Conservation (phyloP, 2,113 vertebrate genomes). For the Physeter macrocephalus region DNA sequence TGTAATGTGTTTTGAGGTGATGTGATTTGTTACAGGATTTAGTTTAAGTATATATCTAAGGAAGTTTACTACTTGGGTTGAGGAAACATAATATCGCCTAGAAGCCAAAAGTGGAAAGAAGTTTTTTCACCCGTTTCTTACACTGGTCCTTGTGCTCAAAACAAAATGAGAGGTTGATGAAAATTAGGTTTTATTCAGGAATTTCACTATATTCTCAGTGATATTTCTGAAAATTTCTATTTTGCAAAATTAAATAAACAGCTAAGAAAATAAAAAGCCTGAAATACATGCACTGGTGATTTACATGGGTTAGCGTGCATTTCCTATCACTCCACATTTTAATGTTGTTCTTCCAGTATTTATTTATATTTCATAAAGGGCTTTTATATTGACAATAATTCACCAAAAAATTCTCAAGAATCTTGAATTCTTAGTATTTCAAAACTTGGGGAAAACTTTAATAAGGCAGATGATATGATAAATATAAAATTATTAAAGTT, state of each 20-base stretch:
- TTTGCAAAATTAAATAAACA: slow-evolving; percentile 23
- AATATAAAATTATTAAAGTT: slow-evolving; percentile 1
- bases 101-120: not conserved
- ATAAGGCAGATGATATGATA: not conserved
- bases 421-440: not conserved
- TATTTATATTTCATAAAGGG: not conserved
- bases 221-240: slow-evolving; percentile 23
- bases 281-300: not conserved
- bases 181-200: slow-evolving; percentile 39
- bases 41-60: not conserved
- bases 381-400: not conserved
- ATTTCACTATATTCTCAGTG: not conserved
- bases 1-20: not conserved
- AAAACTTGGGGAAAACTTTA: not conserved
- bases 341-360: not conserved
- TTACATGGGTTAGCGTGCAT: not conserved
- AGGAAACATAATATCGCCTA: not conserved
- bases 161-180: slow-evolving; percentile 2
- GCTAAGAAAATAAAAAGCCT: slow-evolving; percentile 2
- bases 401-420: not conserved
- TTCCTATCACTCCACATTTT: not conserved
- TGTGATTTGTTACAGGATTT: not conserved
- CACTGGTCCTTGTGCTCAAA: not conserved
- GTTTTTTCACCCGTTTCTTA: not conserved
- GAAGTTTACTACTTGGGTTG: not conserved